Conservation (phyloP, 2,888 invertebrate genomes). For the Xylota sylvarum region DNA sequence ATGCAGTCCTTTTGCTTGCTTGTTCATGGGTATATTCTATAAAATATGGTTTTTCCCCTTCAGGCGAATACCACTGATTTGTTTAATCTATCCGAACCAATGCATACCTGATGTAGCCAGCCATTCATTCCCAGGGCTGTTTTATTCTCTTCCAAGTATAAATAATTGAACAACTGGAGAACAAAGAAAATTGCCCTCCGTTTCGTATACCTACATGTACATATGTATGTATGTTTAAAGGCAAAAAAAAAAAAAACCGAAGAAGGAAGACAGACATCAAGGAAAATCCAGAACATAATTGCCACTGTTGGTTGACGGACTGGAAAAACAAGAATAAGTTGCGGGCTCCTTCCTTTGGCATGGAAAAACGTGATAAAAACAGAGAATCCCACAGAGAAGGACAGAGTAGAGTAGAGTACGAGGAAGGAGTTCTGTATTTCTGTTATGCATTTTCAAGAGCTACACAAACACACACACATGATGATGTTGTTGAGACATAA, state of each 20-base stretch:
- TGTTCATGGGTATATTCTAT: neutral
- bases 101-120: conserved; percentile 45
- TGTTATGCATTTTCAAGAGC: conserved; percentile 57
- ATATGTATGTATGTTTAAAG: neutral
- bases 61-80: neutral
- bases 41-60: neutral
- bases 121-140: conserved; percentile 29
- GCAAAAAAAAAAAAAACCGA: conserved; percentile 1
- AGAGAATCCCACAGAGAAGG: conserved; percentile 43
- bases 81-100: conserved; percentile 21
- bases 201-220: neutral
- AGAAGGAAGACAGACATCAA: conserved; percentile 37
- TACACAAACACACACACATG: conserved; percentile 7
- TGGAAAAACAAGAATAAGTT: conserved; percentile 71
- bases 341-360: conserved; percentile 11
- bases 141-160: conserved; percentile 44
- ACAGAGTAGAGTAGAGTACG: conserved; percentile 25
- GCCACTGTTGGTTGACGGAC: conserved; percentile 70
- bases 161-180: conserved; percentile 67
- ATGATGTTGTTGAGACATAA: conserved; percentile 51
- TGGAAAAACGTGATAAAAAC: conserved; percentile 68
- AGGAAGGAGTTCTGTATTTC: neutral
- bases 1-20: no score
- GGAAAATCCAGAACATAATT: conserved; percentile 69
- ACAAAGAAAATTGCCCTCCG: conserved; percentile 60